Percentiles rank a stretch among this genome's conserved stretches.
Conservation (phyloP, 1,140 invertebrate species). For the Euwallacea fornicatus region DNA sequence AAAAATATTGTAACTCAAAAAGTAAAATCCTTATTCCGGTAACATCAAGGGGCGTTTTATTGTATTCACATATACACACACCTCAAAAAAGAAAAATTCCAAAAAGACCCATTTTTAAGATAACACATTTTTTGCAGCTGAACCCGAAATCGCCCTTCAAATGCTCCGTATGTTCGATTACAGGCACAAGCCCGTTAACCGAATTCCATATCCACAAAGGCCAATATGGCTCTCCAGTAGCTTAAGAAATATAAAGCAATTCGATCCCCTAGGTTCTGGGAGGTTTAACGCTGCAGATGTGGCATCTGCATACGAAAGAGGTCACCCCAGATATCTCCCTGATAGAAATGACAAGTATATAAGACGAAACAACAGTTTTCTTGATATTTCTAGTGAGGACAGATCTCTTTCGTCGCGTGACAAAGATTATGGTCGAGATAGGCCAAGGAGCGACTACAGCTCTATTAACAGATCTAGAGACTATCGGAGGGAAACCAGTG, state of each 20-base stretch:
- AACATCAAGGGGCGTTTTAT: not conserved
- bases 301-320: slow-evolving; percentile 5
- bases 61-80: not conserved
- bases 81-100: no score
- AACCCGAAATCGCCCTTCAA: slow-evolving; percentile 44
- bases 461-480: slow-evolving; percentile 6
- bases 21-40: no score
- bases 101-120: not conserved
- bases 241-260: slow-evolving; percentile 49
- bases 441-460: not conserved
- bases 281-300: slow-evolving; percentile 8
- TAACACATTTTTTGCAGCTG: slow-evolving; percentile 36
- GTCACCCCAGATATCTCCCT: not conserved
- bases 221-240: slow-evolving; percentile 48
- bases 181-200: slow-evolving; percentile 50
- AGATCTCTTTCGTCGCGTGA: not conserved
- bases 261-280: slow-evolving; percentile 42
- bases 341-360: slow-evolving; percentile 8
- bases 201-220: slow-evolving; percentile 49
- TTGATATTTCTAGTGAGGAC: not conserved
- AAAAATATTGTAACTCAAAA: no score
- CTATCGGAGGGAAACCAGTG: not conserved
- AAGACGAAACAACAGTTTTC: not conserved
- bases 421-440: not conserved
- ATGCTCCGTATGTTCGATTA: slow-evolving; percentile 50